A percentile compares a stretch with the other conserved stretches of the same genome.
These are phyloP conservation scores for Rhaphigaster nebulosa DNA, from an alignment of 2,888 invertebrate species.

Conservation along the genomic window DNA sequence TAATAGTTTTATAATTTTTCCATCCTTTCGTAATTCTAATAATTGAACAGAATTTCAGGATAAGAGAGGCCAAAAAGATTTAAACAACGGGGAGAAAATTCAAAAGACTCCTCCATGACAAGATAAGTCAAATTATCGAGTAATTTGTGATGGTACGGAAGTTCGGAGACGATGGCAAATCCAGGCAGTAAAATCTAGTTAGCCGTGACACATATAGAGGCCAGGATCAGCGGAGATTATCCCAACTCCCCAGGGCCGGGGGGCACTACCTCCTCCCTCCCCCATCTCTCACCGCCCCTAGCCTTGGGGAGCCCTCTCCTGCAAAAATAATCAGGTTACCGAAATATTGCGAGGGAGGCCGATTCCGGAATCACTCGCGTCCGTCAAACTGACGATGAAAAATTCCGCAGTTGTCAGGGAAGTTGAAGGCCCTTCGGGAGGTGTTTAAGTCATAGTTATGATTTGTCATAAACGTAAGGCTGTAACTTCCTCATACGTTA, in stretches of 20 bases:
- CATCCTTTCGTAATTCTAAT: no score
- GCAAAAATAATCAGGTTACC: conserved; percentile 29
- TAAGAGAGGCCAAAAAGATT: neutral
- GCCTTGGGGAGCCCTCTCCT: neutral
- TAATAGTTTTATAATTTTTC: no score
- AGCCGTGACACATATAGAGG: conserved; percentile 17
- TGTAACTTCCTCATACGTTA: no score
- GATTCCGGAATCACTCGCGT: neutral
- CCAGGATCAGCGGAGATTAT: neutral
- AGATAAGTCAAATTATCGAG: neutral
- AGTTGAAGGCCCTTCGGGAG: neutral
- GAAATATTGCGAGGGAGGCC: neutral
- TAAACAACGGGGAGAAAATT: neutral
- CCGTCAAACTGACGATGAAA: neutral
- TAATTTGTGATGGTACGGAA: neutral
- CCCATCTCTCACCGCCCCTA: neutral
- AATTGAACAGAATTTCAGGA: neutral
- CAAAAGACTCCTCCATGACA: neutral
- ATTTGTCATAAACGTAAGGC: no score
- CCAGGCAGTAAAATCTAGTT: conserved; percentile 24
- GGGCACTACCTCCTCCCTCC: neutral
- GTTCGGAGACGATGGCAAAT: neutral
- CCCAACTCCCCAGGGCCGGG: neutral
- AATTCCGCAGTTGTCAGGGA: neutral
- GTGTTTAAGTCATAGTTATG: no score